Evolutionary conservation across 2,797 vertebrate genomes (phyloP).

Genomic region (Cirrhinus mrigala): DNA sequence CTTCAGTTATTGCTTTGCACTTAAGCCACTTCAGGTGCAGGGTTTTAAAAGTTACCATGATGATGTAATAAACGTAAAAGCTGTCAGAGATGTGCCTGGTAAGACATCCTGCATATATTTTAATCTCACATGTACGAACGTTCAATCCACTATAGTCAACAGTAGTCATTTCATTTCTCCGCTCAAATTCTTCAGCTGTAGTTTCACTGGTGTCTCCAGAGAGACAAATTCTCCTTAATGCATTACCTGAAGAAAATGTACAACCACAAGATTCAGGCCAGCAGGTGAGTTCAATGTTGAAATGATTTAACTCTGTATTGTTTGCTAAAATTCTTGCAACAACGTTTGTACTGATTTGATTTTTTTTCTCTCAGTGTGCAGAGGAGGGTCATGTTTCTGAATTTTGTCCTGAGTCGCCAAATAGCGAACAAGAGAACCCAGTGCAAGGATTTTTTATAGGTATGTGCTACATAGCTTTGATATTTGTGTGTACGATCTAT

Average conservation of each 20-base stretch:
- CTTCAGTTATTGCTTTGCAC: slow-evolving; percentile 51
- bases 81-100: slow-evolving; percentile 6
- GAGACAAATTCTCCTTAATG: background rate
- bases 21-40: slow-evolving; percentile 6
- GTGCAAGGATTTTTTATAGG: slow-evolving; percentile 5
- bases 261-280: slow-evolving; percentile 3
- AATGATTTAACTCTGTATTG: background rate
- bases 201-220: background rate
- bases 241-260: slow-evolving; percentile 4
- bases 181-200: background rate
- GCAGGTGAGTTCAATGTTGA: slow-evolving; percentile 1
- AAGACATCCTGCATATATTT: background rate
- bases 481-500: background rate
- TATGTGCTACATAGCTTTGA: background rate
- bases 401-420: background rate
- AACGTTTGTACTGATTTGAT: background rate
- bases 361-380: background rate
- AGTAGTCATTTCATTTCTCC: background rate
- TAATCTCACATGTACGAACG: background rate
- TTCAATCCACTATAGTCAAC: background rate
- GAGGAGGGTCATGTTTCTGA: background rate
- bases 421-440: background rate
- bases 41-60: background rate
- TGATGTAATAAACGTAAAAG: background rate
- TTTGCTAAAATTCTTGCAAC: background rate